These are phyloP conservation scores for Falco naumanni DNA, from an alignment of 2,797 vertebrate genomes.

Conservation along the genomic window DNA sequence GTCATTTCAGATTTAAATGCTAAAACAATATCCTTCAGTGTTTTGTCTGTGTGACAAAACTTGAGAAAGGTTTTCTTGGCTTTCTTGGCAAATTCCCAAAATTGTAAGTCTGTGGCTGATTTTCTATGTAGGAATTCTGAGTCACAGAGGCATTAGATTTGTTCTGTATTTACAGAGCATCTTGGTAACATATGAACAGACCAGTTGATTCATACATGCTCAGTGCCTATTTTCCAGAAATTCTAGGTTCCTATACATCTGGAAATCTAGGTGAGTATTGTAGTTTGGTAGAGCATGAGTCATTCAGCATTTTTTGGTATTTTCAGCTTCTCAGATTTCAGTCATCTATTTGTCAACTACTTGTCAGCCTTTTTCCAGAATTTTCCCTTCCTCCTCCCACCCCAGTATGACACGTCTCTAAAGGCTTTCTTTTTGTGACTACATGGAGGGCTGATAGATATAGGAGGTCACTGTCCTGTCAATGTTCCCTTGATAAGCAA, in stretches of 20 bases:
- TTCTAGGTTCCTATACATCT: not conserved
- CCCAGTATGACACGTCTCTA: not conserved
- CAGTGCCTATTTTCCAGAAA: not conserved
- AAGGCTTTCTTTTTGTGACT: not conserved
- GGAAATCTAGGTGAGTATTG: not conserved
- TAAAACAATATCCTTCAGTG: not conserved
- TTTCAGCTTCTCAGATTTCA: not conserved
- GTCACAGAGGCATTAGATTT: not conserved
- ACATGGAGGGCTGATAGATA: not conserved
- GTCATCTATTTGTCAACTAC: not conserved
- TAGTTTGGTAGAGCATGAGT: not conserved
- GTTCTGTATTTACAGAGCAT: not conserved
- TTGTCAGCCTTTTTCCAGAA: not conserved
- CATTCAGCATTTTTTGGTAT: not conserved
- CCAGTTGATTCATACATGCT: not conserved
- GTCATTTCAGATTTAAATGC: not conserved
- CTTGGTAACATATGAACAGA: not conserved
- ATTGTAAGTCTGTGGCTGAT: not conserved
- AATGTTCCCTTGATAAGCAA: not conserved
- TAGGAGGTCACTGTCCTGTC: not conserved
- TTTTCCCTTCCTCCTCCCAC: rapidly evolving
- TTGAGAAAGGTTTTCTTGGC: not conserved
- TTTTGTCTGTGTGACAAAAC: not conserved
- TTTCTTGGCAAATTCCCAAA: not conserved
- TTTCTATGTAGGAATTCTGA: not conserved